Base-by-base conservation (phyloP, 2,113 vertebrate genomes). In the Tetraodon nigroviridis region DNA sequence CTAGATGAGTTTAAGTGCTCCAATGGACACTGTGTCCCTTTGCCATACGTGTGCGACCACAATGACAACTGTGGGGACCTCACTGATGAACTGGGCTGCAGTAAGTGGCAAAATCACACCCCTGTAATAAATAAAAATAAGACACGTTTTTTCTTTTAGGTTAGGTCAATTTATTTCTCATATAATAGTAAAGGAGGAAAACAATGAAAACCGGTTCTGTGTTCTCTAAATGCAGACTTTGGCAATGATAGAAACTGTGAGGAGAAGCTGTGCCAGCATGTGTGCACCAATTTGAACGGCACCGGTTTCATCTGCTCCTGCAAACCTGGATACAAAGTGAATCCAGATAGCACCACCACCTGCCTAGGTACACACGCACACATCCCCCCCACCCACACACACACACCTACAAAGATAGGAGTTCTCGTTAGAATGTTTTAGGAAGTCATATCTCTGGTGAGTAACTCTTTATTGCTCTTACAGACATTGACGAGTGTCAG, bases 281-380 rank as follows among this genome's bases (percentile, higher is more conserved):
- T 92, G 10, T 97, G 95, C 82, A 95, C 92, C 32, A 88, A 95
- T 59, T 76, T 97, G 81, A 89, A 44, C 6, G 92, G 87, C 75
- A 93, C 92, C 14, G 94, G 94, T 56, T 97, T 97, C 87, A 93
- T 97, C 64, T 97, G 95, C 69, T 93, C 91, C 55, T 97, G 95
- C 67, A 84, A 84, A 44, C 79, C 90, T 0, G 95, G 94, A 45
- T 97, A 92, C 76, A 68, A 1, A 10, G 88, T 88, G 86, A 86
- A 84, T 84, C 91, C 76, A 69, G 82, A 84, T 83, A 89, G 90
- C 80, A 88, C 90, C 67, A 93, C 91, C 80, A 91, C 75, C 45
- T 97, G 95, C 89, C 87, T 55, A 8, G 81, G 84, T 85, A 87
- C 12, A 22, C 37, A 53, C 24, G 58, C 41, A 51, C 27, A 20